Conservation (phyloP, 92 coral and sea anemone genomes). For the Nematostella vectensis region DNA sequence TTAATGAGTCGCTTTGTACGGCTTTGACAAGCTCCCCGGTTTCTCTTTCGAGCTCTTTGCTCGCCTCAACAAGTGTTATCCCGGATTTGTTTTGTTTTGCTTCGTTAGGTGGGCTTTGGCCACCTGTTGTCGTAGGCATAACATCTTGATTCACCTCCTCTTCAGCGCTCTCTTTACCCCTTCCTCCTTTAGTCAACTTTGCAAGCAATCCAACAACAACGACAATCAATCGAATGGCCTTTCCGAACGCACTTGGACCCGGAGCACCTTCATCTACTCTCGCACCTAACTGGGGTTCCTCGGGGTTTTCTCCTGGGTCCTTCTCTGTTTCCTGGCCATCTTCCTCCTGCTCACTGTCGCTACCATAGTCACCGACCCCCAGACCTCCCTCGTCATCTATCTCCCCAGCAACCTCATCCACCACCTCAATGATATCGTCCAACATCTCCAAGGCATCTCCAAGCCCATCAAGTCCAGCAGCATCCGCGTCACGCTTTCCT, state of each 20-base stretch:
- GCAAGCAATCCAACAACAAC: conserved; percentile 45
- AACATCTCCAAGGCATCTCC: conserved; percentile 65
- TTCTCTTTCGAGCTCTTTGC: conserved; percentile 12
- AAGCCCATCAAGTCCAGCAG: conserved; percentile 53
- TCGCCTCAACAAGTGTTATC: conserved; percentile 8
- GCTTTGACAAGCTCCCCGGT: conserved; percentile 7
- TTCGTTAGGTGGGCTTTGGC: conserved; percentile 13
- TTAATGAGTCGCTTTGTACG: conserved; percentile 12
- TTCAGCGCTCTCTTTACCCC: conserved; percentile 15
- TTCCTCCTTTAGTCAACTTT: conserved; percentile 39
- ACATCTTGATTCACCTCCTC: neutral
- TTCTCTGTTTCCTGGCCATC: conserved; percentile 14
- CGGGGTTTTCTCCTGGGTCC: conserved; percentile 24
- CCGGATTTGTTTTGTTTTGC: no score
- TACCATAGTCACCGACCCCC: conserved; percentile 28
- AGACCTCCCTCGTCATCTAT: conserved; percentile 40
- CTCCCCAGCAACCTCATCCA: conserved; percentile 70
- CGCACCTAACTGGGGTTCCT: conserved; percentile 10
- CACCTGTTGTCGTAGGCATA: conserved; percentile 12
- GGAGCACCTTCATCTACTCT: conserved; percentile 23
- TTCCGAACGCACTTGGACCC: conserved; percentile 37
- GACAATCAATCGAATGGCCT: conserved; percentile 55
- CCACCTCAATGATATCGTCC: conserved; percentile 58
- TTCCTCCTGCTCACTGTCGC: conserved; percentile 37
- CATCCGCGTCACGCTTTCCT: conserved; percentile 73